phyloP scores from a whole-genome alignment of 2,888 invertebrate genomes.

The Lutraria lutraria region DNA sequence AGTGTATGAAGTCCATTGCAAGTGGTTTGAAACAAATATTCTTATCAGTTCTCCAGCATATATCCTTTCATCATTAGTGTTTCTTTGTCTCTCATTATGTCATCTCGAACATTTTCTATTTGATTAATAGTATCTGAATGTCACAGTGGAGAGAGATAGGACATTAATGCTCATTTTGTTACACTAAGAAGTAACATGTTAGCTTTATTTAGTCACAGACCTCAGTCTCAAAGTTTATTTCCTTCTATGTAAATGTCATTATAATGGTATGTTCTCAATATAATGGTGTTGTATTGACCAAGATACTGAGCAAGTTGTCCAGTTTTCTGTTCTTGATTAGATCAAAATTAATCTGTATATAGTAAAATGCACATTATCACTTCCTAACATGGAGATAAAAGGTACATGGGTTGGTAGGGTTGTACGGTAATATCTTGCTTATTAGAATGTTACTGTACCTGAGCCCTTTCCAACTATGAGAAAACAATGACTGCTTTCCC shows the following conservation, averaged over 20 bases:
- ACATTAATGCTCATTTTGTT: slow-evolving; percentile 10
- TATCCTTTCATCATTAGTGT: background rate
- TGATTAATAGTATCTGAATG: slow-evolving; percentile 16
- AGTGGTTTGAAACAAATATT: no score
- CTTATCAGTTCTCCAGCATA: background rate
- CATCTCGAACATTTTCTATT: background rate
- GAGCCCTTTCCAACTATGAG: background rate
- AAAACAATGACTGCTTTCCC: background rate
- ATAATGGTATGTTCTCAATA: background rate
- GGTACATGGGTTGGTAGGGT: no score
- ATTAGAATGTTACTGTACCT: background rate
- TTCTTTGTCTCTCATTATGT: background rate
- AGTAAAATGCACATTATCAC: background rate
- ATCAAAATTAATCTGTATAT: background rate
- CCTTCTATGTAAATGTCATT: background rate
- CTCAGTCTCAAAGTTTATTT: background rate
- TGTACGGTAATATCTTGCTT: background rate
- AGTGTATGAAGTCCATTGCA: no score
- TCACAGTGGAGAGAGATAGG: background rate
- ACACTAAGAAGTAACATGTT: background rate
- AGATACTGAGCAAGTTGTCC: background rate
- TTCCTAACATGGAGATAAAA: no score
- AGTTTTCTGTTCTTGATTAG: background rate
- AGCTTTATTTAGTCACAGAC: background rate
- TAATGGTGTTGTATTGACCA: background rate